phyloP scores from a whole-genome alignment of 1,140 invertebrate species.

The Cherax destructor region DNA sequence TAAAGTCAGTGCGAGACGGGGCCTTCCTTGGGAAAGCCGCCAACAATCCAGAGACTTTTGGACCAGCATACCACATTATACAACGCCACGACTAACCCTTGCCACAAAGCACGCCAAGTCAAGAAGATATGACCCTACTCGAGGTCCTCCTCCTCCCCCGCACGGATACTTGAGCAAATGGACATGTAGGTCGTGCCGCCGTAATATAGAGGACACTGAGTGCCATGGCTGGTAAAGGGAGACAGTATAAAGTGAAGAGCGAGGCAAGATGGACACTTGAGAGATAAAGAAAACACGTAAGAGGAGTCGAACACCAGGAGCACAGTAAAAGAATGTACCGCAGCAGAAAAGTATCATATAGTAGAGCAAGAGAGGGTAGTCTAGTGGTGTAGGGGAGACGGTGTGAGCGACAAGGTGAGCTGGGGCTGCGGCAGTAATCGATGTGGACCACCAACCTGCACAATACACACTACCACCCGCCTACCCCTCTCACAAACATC shows the following conservation, averaged over 20 bases:
- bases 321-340: background rate
- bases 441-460: background rate
- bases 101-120: background rate
- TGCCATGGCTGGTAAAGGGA: background rate
- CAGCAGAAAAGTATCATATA: background rate
- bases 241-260: background rate
- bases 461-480: background rate
- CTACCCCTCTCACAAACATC: background rate
- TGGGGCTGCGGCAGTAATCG: slow-evolving; percentile 12
- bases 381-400: background rate
- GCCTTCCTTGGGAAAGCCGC: too few relatives aligned
- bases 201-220: background rate
- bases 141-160: background rate
- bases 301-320: background rate
- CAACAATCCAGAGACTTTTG: too few relatives aligned
- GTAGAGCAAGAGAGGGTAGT: background rate
- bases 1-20: too few relatives aligned
- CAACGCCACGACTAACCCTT: background rate
- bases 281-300: too few relatives aligned
- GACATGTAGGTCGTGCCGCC: background rate
- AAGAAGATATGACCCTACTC: background rate
- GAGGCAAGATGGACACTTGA: background rate
- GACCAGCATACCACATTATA: background rate
- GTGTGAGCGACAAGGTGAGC: background rate
- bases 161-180: background rate